A percentile compares a stretch with the other conserved stretches of the same genome.
These are phyloP conservation scores for Trichopria drosophilae DNA, from an alignment of 2,888 invertebrate genomes.

Conservation along the genomic window DNA sequence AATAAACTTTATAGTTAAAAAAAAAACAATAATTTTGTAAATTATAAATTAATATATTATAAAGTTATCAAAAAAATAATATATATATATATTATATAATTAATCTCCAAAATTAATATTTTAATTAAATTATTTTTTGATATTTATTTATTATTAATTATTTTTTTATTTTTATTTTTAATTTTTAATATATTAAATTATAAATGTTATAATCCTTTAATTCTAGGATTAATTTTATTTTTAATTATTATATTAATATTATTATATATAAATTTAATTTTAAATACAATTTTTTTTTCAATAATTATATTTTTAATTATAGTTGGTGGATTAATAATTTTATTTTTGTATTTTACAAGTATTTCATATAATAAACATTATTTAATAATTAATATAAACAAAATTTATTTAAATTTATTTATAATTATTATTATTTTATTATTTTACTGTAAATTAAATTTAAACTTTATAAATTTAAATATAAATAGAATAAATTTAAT, in stretches of 20 bases:
- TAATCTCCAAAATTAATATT: slow-evolving; percentile 75
- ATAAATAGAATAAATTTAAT: too few species aligned
- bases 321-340: slow-evolving; percentile 66
- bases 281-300: slow-evolving; percentile 63
- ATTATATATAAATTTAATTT: slow-evolving; percentile 57
- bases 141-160: slow-evolving; percentile 62
- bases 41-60: slow-evolving; percentile 63
- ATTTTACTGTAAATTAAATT: slow-evolving; percentile 19
- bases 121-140: slow-evolving; percentile 68
- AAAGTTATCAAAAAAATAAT: slow-evolving; percentile 67
- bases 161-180: slow-evolving; percentile 64
- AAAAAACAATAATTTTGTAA: slow-evolving; percentile 72
- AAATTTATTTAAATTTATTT: slow-evolving; percentile 40
- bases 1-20: slow-evolving; percentile 66
- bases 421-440: slow-evolving; percentile 27
- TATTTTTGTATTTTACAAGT: slow-evolving; percentile 69
- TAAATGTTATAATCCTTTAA: slow-evolving; percentile 60
- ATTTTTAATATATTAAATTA: slow-evolving; percentile 61
- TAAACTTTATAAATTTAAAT: slow-evolving; percentile 21
- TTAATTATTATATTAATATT: slow-evolving; percentile 61
- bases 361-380: slow-evolving; percentile 59
- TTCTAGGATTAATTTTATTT: slow-evolving; percentile 63
- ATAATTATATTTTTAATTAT: slow-evolving; percentile 68
- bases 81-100: slow-evolving; percentile 61
- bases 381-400: slow-evolving; percentile 65